phyloP scores from a whole-genome alignment of 2,113 vertebrate species.

The Maccullochella peelii region DNA sequence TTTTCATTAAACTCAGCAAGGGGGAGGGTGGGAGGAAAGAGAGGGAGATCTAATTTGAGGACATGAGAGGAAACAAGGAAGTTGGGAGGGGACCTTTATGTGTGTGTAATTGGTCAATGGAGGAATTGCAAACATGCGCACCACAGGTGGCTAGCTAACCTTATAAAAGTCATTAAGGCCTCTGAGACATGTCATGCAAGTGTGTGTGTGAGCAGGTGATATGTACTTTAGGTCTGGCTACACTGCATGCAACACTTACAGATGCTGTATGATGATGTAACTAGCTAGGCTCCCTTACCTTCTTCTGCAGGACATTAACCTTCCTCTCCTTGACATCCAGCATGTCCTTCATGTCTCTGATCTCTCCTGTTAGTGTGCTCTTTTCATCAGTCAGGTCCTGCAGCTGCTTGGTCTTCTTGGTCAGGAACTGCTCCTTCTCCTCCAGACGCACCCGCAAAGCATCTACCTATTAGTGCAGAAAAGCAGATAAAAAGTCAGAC shows the following conservation, averaged over 20 bases:
- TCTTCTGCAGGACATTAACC: slow-evolving; percentile 96
- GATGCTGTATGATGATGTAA: not conserved
- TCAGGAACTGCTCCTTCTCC: slow-evolving; percentile 96
- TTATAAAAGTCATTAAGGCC: slow-evolving; percentile 75
- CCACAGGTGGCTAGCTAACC: slow-evolving; percentile 70
- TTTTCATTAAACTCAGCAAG: slow-evolving; percentile 68
- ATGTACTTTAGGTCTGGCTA: too few species aligned
- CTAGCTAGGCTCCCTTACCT: slow-evolving; percentile 82
- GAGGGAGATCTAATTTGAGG: slow-evolving; percentile 65
- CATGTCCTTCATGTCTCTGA: slow-evolving; percentile 98
- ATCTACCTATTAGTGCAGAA: slow-evolving; percentile 87
- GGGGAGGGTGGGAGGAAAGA: slow-evolving; percentile 26
- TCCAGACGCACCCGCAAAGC: slow-evolving; percentile 94
- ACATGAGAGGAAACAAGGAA: slow-evolving; percentile 73
- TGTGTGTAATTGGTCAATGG: slow-evolving; percentile 71
- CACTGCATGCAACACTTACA: not conserved
- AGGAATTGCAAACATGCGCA: slow-evolving; percentile 54
- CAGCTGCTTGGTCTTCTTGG: slow-evolving; percentile 97
- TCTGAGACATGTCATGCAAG: slow-evolving; percentile 43
- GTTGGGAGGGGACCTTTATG: slow-evolving; percentile 64
- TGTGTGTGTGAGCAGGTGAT: slow-evolving; percentile 15
- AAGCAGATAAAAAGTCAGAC: slow-evolving; percentile 3
- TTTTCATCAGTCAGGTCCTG: slow-evolving; percentile 98
- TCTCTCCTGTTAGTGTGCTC: slow-evolving; percentile 94
- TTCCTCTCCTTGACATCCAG: slow-evolving; percentile 98